Conservation (phyloP, 2,797 vertebrate genomes). For the Monodelphis domestica region DNA sequence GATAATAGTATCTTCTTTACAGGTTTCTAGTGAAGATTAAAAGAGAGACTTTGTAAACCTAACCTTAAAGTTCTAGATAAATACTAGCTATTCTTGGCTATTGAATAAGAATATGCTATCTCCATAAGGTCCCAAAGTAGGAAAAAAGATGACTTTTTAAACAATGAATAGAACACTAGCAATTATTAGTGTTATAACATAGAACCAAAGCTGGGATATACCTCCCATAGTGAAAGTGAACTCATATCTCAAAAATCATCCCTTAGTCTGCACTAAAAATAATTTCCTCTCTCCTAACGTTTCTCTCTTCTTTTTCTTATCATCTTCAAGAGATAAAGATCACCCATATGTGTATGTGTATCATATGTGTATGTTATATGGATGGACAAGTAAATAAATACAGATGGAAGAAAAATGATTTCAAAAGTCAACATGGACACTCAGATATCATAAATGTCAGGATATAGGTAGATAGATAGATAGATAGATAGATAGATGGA, state of each 20-base stretch:
- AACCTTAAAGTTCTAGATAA: neutral
- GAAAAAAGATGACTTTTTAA: too few species aligned
- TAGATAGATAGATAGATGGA: too few species aligned
- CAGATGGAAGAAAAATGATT: constrained; percentile 17
- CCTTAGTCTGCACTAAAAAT: neutral
- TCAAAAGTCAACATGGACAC: neutral
- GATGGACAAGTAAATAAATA: too few species aligned
- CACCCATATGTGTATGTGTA: neutral
- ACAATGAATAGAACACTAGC: neutral
- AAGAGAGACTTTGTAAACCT: neutral
- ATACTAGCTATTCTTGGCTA: neutral
- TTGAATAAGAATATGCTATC: neutral
- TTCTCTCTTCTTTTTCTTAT: neutral
- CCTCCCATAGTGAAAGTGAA: neutral
- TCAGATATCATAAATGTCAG: constrained; percentile 30
- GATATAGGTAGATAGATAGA: too few species aligned
- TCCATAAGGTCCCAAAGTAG: neutral
- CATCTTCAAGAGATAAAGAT: neutral
- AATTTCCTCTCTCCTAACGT: neutral
- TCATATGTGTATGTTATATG: too few species aligned
- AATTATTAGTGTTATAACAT: neutral
- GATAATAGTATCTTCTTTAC: neutral
- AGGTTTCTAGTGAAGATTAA: neutral
- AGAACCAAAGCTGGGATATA: neutral
- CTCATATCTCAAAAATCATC: neutral